These are phyloP conservation scores for Leptodactylus fallax DNA, from an alignment of 2,797 vertebrate species.

Conservation along the genomic window DNA sequence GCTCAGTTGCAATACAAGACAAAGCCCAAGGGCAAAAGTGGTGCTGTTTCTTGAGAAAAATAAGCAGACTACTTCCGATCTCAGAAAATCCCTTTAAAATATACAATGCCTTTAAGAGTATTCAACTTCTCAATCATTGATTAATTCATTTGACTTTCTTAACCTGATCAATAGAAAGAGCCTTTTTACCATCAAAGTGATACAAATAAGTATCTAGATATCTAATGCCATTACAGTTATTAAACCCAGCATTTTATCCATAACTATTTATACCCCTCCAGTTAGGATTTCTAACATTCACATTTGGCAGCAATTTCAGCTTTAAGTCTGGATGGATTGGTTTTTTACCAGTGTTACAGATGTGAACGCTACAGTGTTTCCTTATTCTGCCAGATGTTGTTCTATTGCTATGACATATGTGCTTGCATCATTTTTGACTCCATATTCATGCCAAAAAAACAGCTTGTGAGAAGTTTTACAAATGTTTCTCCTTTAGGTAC, in stretches of 20 bases:
- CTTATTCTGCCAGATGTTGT: not conserved
- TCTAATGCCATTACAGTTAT: no score
- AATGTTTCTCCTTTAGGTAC: conserved; percentile 1
- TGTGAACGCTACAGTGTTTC: not conserved
- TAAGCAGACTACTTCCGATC: no score
- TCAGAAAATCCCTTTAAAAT: no score
- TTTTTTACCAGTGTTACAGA: not conserved
- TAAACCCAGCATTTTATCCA: not conserved
- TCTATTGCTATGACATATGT: not conserved
- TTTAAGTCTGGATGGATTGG: not conserved
- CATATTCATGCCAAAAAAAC: not conserved
- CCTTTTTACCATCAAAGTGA: no score
- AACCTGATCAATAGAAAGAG: no score
- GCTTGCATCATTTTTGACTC: not conserved
- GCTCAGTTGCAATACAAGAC: no score
- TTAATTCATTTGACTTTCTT: no score
- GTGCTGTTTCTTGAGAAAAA: no score
- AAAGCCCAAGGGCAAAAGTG: no score
- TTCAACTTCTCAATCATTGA: no score
- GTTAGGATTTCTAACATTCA: not conserved
- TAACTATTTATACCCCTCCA: not conserved
- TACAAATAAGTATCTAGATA: no score
- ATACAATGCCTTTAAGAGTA: no score
- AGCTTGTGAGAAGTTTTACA: not conserved
- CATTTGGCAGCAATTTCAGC: not conserved